Conservation (phyloP, 2,888 invertebrate species). For the Pharmacophagus antenor region DNA sequence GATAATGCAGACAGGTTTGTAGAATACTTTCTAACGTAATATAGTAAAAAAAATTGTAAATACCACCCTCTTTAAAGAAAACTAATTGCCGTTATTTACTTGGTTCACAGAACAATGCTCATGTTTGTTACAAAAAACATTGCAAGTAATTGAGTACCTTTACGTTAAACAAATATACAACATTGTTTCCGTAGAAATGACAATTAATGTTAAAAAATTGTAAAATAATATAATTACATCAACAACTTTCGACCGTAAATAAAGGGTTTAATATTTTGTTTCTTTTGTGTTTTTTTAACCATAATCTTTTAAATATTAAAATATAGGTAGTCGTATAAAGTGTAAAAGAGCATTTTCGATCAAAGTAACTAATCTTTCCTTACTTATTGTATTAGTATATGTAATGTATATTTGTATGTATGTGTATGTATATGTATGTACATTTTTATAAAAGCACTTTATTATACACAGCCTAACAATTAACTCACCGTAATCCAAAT, state of each 20-base stretch:
- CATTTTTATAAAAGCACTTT: too few species aligned
- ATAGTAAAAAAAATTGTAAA: neutral
- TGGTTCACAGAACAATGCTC: neutral
- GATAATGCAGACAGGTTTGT: neutral
- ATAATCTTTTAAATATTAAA: neutral
- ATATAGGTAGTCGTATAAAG: neutral
- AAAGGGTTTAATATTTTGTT: conserved; percentile 3
- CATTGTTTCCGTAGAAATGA: neutral
- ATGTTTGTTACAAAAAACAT: neutral
- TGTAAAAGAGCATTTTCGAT: too few species aligned
- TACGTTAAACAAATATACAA: neutral
- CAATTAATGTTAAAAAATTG: conserved; percentile 1
- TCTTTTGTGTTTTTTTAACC: conserved; percentile 1
- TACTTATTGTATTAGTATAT: too few species aligned
- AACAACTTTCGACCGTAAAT: neutral
- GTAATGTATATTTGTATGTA: too few species aligned
- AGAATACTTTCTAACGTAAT: neutral
- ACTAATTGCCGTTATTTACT: neutral
- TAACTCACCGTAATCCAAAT: too few species aligned
- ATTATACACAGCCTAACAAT: too few species aligned
- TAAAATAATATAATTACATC: neutral
- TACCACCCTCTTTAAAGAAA: neutral
- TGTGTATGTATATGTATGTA: too few species aligned
- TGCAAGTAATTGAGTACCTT: neutral
- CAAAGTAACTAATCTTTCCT: too few species aligned